Percentiles rank a stretch among this genome's conserved stretches.
Conservation (phyloP, 2,888 invertebrate genomes). For the Drosophila demipolita region DNA sequence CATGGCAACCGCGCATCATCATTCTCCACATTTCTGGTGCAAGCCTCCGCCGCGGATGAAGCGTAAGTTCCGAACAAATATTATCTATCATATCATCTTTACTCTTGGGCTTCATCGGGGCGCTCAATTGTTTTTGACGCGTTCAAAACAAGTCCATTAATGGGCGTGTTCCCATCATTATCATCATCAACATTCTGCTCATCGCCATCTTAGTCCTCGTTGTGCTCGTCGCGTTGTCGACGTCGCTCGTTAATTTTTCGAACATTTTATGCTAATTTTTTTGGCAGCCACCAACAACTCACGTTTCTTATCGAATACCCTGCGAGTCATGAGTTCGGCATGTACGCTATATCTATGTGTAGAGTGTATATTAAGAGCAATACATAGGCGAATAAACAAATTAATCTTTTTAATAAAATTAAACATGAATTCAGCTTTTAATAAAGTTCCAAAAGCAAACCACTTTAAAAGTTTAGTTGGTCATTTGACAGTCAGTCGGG, state of each 20-base stretch:
- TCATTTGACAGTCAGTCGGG: background rate
- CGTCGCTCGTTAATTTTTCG: conserved; percentile 72
- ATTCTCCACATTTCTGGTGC: conserved; percentile 54
- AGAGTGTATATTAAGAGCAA: conserved; percentile 9
- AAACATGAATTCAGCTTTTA: background rate
- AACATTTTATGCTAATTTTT: conserved; percentile 76
- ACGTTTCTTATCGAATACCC: conserved; percentile 44
- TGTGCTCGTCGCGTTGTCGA: conserved; percentile 39
- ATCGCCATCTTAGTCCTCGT: conserved; percentile 11
- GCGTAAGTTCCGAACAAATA: conserved; percentile 78
- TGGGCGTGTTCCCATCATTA: conserved; percentile 58
- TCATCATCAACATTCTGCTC: conserved; percentile 15
- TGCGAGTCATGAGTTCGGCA: conserved; percentile 40
- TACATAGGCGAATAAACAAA: background rate
- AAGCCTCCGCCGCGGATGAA: conserved; percentile 84
- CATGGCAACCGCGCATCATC: conserved; percentile 44
- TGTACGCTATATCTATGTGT: conserved; percentile 27
- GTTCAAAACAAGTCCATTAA: conserved; percentile 59
- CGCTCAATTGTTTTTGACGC: conserved; percentile 25
- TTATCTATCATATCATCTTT: too few species aligned
- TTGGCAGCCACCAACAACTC: conserved; percentile 52
- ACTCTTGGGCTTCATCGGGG: background rate
- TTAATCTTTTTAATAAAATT: background rate
- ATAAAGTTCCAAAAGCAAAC: background rate
- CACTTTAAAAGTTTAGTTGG: background rate